These are phyloP conservation scores for Daubentonia madagascariensis DNA, from an alignment of 2,113 vertebrate species.

Conservation along the genomic window DNA sequence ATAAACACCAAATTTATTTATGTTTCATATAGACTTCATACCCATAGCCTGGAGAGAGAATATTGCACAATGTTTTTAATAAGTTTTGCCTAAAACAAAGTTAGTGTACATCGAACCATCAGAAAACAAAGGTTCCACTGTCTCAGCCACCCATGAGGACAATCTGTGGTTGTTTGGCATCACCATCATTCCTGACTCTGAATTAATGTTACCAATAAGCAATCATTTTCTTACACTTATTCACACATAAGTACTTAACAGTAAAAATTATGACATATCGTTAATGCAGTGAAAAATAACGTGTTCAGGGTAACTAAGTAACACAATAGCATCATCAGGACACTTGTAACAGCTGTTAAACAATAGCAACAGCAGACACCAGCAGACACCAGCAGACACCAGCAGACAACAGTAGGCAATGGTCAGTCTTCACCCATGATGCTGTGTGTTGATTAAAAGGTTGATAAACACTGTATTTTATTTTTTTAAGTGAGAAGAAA, in stretches of 20 bases:
- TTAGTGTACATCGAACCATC: neutral
- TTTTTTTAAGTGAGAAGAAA: neutral
- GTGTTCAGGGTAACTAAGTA: too few species aligned
- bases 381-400: neutral
- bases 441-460: neutral
- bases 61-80: neutral
- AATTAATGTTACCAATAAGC: neutral
- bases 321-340: neutral
- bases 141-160: neutral
- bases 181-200: neutral
- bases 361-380: neutral
- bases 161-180: neutral
- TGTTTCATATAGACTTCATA: neutral
- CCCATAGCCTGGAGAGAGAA: neutral
- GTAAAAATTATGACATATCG: neutral
- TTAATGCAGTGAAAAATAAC: neutral
- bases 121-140: neutral
- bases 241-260: neutral
- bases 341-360: neutral
- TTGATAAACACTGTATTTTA: neutral
- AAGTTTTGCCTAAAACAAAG: neutral
- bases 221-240: neutral
- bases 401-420: neutral
- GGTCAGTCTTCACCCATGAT: neutral
- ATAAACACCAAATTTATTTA: neutral